These are phyloP conservation scores for Phenganax marumi DNA, from an alignment of 92 coral and sea anemone genomes.

Conservation along the genomic window DNA sequence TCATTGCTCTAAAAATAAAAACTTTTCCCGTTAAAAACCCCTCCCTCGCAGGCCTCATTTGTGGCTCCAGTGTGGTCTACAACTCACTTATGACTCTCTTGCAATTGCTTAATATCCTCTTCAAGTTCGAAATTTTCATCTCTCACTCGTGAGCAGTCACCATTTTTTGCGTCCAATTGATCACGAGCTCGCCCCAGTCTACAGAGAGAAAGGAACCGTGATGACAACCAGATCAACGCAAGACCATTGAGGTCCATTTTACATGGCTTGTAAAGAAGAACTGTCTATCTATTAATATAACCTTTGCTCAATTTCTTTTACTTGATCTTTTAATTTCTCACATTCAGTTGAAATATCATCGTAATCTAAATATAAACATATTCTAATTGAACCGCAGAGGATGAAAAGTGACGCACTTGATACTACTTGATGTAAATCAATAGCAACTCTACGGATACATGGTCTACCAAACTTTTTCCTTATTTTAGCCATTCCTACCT, in stretches of 20 bases:
- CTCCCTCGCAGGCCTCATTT: too few species aligned
- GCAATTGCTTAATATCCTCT: slow-evolving; percentile 72
- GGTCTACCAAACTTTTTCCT: not conserved
- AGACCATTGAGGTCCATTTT: not conserved
- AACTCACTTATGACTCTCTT: slow-evolving; percentile 88
- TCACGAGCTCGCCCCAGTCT: slow-evolving; percentile 70
- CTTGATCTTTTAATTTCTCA: slow-evolving; percentile 63
- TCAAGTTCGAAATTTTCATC: slow-evolving; percentile 79
- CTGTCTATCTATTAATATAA: slow-evolving; percentile 12
- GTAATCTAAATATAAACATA: slow-evolving; percentile 42
- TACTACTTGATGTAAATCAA: not conserved
- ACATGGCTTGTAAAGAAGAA: not conserved
- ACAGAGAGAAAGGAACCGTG: not conserved
- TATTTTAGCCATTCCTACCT: slow-evolving; percentile 44
- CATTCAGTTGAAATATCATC: slow-evolving; percentile 48
- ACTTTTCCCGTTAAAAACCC: not conserved
- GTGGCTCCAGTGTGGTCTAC: not conserved
- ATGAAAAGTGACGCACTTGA: too few species aligned
- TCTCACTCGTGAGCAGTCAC: slow-evolving; percentile 74
- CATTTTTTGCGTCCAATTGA: slow-evolving; percentile 62
- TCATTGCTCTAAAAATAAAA: slow-evolving; percentile 66
- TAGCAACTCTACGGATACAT: not conserved
- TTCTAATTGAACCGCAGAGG: too few species aligned
- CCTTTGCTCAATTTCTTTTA: slow-evolving; percentile 70
- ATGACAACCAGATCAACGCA: too few species aligned